Base-by-base conservation (phyloP, 2,888 invertebrate genomes). In the Marasmarcha lunaedactyla region DNA sequence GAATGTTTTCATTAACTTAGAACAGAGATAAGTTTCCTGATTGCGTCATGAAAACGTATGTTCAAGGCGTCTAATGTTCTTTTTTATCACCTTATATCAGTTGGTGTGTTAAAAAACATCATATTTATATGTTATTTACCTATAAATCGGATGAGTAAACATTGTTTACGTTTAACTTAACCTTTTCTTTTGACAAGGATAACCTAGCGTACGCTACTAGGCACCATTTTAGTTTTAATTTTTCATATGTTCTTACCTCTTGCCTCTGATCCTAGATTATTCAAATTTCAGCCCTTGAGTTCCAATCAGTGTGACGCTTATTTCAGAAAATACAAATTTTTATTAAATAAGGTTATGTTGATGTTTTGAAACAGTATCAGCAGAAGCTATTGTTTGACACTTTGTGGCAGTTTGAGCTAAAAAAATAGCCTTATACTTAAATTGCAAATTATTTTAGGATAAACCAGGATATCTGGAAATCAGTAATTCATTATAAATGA, bases 31-130 rank as follows among this genome's bases (percentile, higher is more conserved):
- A 56, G 58, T 74, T 66, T 55, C 64, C 52, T 70, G 81, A 84
- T 83, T 83, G 83, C 81, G 83, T 83, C 81, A 83, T 71, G 70
- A 71, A 72, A 74, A 69, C 60, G 63, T 67, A 66, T 65, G 68
- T 9, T 11, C 11, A 11, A 4, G 11, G 30, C 2, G 30, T 10
- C n/a, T 30, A 30, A 30, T 30, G 30, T 7, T 11, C 2, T 3
- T 30, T 30, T 30, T 10, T 7, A n/a, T 30, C 30, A 10, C n/a
- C 9, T 30, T n/a, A 7, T 30, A 7, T 30, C 30, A 10, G 4
- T 30, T n/a, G 4, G 2, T 10, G 10, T 3, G 30, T 3, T 30
- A 30, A 7, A n/a, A 11, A 41, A 36, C 37, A 14, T 25, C 26
- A 39, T 43, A 46, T 37, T 27, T 41, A 36, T 27, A 39, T 30